These are phyloP conservation scores for Triplophysa siluroides DNA, from an alignment of 2,113 vertebrate species.

Conservation along the genomic window DNA sequence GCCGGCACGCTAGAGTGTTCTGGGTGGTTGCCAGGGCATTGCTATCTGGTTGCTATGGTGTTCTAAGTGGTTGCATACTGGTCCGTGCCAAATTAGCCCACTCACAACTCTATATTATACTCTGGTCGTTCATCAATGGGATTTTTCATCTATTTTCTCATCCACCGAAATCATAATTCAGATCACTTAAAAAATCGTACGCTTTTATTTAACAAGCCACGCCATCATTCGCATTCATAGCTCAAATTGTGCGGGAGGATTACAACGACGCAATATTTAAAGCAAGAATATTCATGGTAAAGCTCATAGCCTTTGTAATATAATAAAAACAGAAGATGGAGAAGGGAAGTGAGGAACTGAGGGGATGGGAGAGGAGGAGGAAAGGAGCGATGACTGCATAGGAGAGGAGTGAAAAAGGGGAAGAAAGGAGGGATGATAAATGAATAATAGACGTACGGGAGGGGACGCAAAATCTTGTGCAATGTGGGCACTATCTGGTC, in stretches of 20 bases:
- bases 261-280: no score
- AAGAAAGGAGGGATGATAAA: not conserved
- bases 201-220: not conserved
- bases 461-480: not conserved
- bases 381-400: not conserved
- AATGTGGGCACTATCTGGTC: constrained; percentile 20
- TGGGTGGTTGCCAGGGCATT: not conserved
- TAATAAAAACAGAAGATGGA: no score
- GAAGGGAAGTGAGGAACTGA: no score
- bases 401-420: not conserved
- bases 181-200: not conserved
- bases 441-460: not conserved
- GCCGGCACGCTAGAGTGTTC: not conserved
- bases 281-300: no score
- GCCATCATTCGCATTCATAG: not conserved
- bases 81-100: not conserved
- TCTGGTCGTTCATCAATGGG: not conserved
- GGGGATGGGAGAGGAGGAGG: not conserved
- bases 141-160: no score
- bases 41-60: not conserved
- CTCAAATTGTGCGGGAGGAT: not conserved
- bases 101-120: not conserved
- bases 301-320: no score
- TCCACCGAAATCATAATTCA: no score
- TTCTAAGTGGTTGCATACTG: not conserved